A percentile compares a stretch with the other conserved stretches of the same genome.
Evolutionary conservation across 2,888 invertebrate species (phyloP).

Genomic region (Chouioia cunea): DNA sequence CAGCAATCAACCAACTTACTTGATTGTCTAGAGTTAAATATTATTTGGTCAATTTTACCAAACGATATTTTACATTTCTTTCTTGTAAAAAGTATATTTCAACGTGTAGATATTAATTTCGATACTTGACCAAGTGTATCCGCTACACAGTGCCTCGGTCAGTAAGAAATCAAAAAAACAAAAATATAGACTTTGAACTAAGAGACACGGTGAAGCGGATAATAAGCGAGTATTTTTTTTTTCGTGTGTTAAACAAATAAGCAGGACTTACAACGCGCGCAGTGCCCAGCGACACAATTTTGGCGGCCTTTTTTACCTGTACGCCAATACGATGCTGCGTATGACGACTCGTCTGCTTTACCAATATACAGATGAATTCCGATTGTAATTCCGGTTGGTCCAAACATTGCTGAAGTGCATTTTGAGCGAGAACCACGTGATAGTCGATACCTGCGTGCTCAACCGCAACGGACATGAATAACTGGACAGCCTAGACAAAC

Average conservation of each 20-base stretch:
- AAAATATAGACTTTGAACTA: slow-evolving; percentile 9
- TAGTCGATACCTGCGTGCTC: slow-evolving; percentile 97
- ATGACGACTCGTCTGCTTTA: slow-evolving; percentile 92
- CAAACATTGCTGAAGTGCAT: slow-evolving; percentile 92
- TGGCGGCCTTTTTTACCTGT: slow-evolving; percentile 81
- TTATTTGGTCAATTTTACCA: background rate
- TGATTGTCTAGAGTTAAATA: too few species aligned
- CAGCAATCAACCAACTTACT: slow-evolving; percentile 22
- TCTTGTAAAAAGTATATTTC: slow-evolving; percentile 3
- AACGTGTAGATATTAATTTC: slow-evolving; percentile 39
- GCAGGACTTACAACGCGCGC: slow-evolving; percentile 69
- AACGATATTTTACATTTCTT: slow-evolving; percentile 19
- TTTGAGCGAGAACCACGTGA: slow-evolving; percentile 97
- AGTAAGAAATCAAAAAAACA: background rate
- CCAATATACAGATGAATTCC: slow-evolving; percentile 91
- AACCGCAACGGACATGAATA: slow-evolving; percentile 96
- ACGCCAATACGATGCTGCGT: slow-evolving; percentile 82
- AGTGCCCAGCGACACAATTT: slow-evolving; percentile 69
- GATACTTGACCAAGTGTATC: slow-evolving; percentile 66
- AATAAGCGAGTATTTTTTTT: slow-evolving; percentile 51
- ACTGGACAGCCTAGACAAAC: slow-evolving; percentile 83
- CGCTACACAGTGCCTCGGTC: slow-evolving; percentile 46
- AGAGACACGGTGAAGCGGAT: slow-evolving; percentile 37
- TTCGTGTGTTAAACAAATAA: slow-evolving; percentile 68
- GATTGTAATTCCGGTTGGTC: slow-evolving; percentile 91